Conservation (phyloP, 2,113 vertebrate species). For the Speoplatyrhinus poulsoni region DNA sequence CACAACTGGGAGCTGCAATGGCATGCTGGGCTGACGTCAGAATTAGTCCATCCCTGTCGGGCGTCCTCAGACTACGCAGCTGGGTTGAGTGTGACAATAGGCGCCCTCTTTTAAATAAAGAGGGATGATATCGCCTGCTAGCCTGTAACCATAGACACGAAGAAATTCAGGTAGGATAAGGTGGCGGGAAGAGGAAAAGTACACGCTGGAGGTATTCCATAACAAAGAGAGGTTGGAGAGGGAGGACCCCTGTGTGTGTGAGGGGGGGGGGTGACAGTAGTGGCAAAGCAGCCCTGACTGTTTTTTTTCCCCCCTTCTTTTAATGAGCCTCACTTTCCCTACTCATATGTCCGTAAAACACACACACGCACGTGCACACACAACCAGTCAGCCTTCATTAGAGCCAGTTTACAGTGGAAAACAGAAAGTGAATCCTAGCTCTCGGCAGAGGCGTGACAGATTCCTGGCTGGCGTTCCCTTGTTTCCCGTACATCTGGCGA, state of each 20-base stretch:
- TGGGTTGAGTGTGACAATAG: too few species aligned
- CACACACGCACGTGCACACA: background rate
- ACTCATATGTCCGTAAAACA: conserved; percentile 55
- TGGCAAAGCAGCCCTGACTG: conserved; percentile 51
- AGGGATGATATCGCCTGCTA: too few species aligned
- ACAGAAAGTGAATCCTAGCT: conserved; percentile 38
- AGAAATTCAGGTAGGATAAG: too few species aligned
- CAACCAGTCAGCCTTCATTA: conserved; percentile 64
- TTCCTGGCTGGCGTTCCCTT: conserved; percentile 50
- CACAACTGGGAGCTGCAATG: too few species aligned
- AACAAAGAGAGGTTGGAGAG: background rate
- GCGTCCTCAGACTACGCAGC: too few species aligned
- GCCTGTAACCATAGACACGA: too few species aligned
- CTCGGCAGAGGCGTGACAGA: conserved; percentile 57
- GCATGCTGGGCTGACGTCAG: too few species aligned
- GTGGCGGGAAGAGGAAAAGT: conserved; percentile 8
- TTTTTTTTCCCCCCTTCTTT: conserved; percentile 31
- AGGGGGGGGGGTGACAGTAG: conserved; percentile 18
- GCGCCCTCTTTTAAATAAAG: too few species aligned
- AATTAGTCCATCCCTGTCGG: too few species aligned
- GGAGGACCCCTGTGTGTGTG: background rate
- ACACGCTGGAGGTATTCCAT: background rate
- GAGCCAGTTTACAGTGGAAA: conserved; percentile 49
- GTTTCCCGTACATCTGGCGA: conserved; percentile 58
- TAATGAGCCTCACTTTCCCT: conserved; percentile 63